These are phyloP conservation scores for Hemicentrotus pulcherrimus DNA, from an alignment of 35 echinoderm and acorn worm species.

Conservation along the genomic window DNA sequence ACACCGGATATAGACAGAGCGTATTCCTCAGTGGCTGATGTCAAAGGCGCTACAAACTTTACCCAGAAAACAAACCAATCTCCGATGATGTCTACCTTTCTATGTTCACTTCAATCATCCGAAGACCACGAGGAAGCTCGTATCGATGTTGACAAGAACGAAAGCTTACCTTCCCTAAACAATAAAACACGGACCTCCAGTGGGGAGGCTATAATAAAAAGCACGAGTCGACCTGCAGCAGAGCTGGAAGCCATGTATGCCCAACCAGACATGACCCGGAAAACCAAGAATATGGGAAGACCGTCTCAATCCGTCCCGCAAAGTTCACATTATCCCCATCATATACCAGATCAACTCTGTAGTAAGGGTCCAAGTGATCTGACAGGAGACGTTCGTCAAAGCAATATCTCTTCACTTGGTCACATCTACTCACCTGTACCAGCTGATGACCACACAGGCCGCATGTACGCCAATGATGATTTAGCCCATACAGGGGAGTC, in stretches of 20 bases:
- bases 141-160: not conserved
- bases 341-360: not conserved
- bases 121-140: not conserved
- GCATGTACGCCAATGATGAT: not conserved
- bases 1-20: not conserved
- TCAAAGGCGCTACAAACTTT: not conserved
- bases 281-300: not conserved
- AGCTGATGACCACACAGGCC: not conserved
- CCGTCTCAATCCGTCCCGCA: not conserved
- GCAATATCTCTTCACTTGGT: not conserved
- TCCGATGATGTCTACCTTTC: not conserved
- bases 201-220: not conserved
- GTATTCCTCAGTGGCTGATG: not conserved
- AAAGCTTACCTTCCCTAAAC: not conserved
- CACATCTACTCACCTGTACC: not conserved
- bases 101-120: not conserved
- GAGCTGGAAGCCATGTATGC: not conserved
- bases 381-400: not conserved
- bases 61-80: not conserved
- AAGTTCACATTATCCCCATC: not conserved
- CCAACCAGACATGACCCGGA: not conserved
- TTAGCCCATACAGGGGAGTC: not conserved
- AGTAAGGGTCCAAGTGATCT: not conserved
- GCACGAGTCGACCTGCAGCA: not conserved
- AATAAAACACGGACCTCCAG: not conserved